Percentiles rank a stretch among this genome's conserved stretches.
Conservation (phyloP, 2,888 invertebrate genomes). For the Lepidonotus clava region DNA sequence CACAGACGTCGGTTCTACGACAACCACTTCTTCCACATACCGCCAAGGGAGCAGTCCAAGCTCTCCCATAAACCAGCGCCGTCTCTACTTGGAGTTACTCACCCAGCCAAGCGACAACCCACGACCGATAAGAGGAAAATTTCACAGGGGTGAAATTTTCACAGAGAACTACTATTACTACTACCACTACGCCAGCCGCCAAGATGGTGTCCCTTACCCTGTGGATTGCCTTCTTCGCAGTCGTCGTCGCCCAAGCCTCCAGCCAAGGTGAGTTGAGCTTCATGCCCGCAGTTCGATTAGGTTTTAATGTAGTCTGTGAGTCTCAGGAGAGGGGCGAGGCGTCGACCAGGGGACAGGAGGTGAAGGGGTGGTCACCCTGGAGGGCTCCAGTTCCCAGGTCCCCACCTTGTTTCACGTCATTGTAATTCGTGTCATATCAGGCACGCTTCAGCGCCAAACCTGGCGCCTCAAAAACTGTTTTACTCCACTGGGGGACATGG, state of each 20-base stretch:
- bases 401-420: slow-evolving; percentile 14
- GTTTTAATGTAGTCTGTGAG: background rate
- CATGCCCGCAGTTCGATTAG: background rate
- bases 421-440: slow-evolving; percentile 19
- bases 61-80: too few species aligned
- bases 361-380: background rate
- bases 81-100: too few species aligned
- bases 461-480: background rate
- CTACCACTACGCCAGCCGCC: background rate
- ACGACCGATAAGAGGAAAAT: too few species aligned
- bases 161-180: slow-evolving; percentile 14
- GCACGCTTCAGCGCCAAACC: background rate
- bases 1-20: background rate
- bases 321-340: background rate
- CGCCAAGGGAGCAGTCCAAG: too few species aligned
- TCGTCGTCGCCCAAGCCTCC: background rate
- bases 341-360: background rate
- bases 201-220: background rate
- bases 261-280: background rate
- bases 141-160: too few species aligned
- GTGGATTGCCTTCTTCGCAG: background rate
- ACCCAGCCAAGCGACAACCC: too few species aligned
- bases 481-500: slow-evolving; percentile 24
- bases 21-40: background rate
- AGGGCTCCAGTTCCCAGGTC: background rate